Conservation (phyloP, 2,797 vertebrate species). For the Halcyon chelicuti region DNA sequence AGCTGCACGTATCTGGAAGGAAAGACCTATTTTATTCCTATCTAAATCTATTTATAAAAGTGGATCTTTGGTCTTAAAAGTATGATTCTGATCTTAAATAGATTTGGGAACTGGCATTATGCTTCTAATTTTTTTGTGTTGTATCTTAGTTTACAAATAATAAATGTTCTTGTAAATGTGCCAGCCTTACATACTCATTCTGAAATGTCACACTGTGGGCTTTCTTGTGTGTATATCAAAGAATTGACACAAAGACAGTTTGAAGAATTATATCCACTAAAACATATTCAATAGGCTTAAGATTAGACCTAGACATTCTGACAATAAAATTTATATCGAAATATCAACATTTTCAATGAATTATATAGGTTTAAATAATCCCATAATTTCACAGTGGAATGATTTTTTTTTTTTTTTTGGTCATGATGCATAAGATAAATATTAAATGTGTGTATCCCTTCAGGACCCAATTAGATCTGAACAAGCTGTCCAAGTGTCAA, state of each 20-base stretch:
- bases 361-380: background rate
- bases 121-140: background rate
- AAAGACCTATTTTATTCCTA: background rate
- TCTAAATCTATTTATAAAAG: background rate
- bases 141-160: slow-evolving; percentile 14
- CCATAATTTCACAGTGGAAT: background rate
- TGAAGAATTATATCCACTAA: background rate
- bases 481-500: background rate
- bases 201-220: slow-evolving; percentile 7
- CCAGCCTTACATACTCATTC: background rate
- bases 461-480: background rate
- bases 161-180: slow-evolving; percentile 5
- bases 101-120: background rate
- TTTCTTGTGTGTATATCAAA: slow-evolving; percentile 1
- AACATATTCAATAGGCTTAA: background rate
- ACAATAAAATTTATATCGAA: background rate
- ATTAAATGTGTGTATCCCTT: background rate
- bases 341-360: background rate
- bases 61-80: background rate
- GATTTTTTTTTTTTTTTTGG: background rate
- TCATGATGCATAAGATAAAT: background rate
- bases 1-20: background rate
- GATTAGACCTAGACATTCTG: background rate
- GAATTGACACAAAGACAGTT: background rate
- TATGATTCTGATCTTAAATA: background rate